Base-by-base conservation (phyloP, 2,113 vertebrate species). In the Pluvianellus socialis region DNA sequence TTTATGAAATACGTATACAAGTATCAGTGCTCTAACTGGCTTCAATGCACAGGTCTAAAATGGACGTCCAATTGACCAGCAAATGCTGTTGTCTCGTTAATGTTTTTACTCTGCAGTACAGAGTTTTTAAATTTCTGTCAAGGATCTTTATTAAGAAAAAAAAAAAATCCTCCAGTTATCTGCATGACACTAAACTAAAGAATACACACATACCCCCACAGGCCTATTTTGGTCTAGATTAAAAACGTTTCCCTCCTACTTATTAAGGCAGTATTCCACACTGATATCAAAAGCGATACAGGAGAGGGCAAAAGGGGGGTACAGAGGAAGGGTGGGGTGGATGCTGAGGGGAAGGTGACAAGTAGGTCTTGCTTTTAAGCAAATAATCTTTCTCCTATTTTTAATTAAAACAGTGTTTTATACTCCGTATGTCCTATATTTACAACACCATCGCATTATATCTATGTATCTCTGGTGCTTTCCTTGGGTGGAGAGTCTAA, bases 401-500 rank as follows among this genome's bases (percentile, higher is more conserved):
- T 68, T 38, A 91, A 85, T 90, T 55, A 72, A 89, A 91, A 44
- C 15, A 71, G 35, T 40, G n/a, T 21, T 84, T 84, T 70, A 56
- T 17, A 47, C n/a, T 91, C 65, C 45, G 50, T 44, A 50, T 40
- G 47, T 42, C 72, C 87, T n/a, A 15, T 3, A 90, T 79, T 67
- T 76, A 75, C 47, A 85, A 62, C 40, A 65, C 30, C 1, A 3
- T 9, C 10, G 81, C 87, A 80, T 71, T 86, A 40, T 83, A 95
- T 94, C 92, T 88, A 68, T 90, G 4, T 40, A 82, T 83, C 70
- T 74, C 76, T 65, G 81, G 80, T 90, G 91, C 89, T 95, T 97
- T 95, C 94, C 94, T 94, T 91, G 90, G 93, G 91, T 76, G 92
- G 95, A 97, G 86, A 96, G 96, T 95, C 96, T 94, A 95, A 96